Percentiles rank a stretch among this genome's conserved stretches.
These are phyloP conservation scores for Panzeria rudis DNA, from an alignment of 2,888 invertebrate species.

Conservation along the genomic window DNA sequence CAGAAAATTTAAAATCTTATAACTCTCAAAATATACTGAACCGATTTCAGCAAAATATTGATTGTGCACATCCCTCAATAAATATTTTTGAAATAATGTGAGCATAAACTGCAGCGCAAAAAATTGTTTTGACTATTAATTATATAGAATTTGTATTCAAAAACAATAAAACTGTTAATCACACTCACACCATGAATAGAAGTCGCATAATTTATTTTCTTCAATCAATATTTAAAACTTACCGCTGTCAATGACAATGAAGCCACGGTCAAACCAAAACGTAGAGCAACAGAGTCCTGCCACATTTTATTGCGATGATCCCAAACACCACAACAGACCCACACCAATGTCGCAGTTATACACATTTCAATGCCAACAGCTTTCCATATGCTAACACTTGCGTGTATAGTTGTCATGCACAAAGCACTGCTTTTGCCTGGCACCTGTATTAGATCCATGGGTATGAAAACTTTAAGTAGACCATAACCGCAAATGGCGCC, in stretches of 20 bases:
- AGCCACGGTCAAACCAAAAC: slow-evolving; percentile 88
- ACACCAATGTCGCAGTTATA: slow-evolving; percentile 87
- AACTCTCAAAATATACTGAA: too few species aligned
- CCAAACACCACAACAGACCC: slow-evolving; percentile 89
- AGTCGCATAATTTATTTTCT: too few species aligned
- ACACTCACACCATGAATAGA: too few species aligned
- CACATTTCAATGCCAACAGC: slow-evolving; percentile 87
- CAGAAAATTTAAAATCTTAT: too few species aligned
- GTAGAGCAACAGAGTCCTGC: slow-evolving; percentile 87
- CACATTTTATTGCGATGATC: slow-evolving; percentile 88
- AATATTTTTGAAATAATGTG: too few species aligned
- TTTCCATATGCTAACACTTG: slow-evolving; percentile 84
- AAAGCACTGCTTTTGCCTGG: slow-evolving; percentile 84
- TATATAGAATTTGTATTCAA: too few species aligned
- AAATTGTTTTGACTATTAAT: too few species aligned
- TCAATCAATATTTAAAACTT: slow-evolving; percentile 79
- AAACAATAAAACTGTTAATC: too few species aligned
- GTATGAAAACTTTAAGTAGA: slow-evolving; percentile 86
- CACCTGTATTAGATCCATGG: slow-evolving; percentile 77
- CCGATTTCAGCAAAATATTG: too few species aligned
- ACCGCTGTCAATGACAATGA: slow-evolving; percentile 88
- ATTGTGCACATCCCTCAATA: too few species aligned
- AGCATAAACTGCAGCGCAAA: too few species aligned
- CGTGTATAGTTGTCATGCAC: slow-evolving; percentile 87
- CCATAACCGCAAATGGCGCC: slow-evolving; percentile 90